Conservation (phyloP, 2,888 invertebrate species). For the Drosophila bunnanda region DNA sequence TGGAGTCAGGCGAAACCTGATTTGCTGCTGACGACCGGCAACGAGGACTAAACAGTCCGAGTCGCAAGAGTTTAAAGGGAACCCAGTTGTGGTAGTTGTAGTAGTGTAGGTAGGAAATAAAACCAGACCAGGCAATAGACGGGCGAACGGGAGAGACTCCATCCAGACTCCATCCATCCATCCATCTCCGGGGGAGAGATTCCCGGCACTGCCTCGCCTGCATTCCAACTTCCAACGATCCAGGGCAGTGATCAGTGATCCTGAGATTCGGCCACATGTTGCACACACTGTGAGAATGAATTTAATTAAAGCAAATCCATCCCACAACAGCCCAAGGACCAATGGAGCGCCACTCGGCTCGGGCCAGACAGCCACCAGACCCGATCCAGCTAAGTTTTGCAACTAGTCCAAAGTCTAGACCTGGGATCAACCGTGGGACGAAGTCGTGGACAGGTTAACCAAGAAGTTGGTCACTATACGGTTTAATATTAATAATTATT, state of each 20-base stretch:
- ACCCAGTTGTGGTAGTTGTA: slow-evolving; percentile 9
- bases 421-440: slow-evolving; percentile 27
- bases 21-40: slow-evolving; percentile 60
- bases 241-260: slow-evolving; percentile 20
- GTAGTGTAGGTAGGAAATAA: slow-evolving; percentile 57
- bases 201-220: slow-evolving; percentile 27
- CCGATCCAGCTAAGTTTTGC: slow-evolving; percentile 22
- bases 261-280: slow-evolving; percentile 70
- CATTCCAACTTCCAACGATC: slow-evolving; percentile 34
- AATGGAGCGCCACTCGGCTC: slow-evolving; percentile 71
- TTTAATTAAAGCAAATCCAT: slow-evolving; percentile 75
- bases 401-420: slow-evolving; percentile 75
- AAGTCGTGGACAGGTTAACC: not conserved
- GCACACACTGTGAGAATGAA: slow-evolving; percentile 81
- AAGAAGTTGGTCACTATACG: not conserved
- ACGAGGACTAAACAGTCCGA: slow-evolving; percentile 23
- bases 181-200: slow-evolving; percentile 16
- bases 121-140: slow-evolving; percentile 44
- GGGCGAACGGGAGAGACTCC: slow-evolving; percentile 17
- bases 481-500: no score
- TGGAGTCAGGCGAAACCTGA: slow-evolving; percentile 64
- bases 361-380: slow-evolving; percentile 42
- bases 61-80: slow-evolving; percentile 77
- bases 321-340: slow-evolving; percentile 51
- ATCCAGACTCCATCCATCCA: slow-evolving; percentile 15